Evolutionary conservation across 1,140 invertebrate species (phyloP).

Genomic region (Globodera ellingtonae): DNA sequence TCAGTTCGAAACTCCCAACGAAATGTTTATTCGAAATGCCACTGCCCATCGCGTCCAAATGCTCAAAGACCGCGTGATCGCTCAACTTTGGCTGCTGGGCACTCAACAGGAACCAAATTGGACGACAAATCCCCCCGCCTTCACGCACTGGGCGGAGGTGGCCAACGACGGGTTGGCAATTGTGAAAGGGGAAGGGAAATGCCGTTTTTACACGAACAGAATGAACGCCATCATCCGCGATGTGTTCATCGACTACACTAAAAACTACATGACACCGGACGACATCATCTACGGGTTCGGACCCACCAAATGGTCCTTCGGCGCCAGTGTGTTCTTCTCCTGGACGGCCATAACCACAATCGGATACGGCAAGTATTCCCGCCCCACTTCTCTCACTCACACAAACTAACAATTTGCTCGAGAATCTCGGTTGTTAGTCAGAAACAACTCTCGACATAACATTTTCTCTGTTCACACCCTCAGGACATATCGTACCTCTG

Average conservation of each 20-base stretch:
- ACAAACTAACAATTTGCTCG: too few relatives aligned
- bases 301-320: conserved; percentile 64
- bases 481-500: conserved; percentile 69
- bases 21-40: conserved; percentile 55
- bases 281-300: conserved; percentile 57
- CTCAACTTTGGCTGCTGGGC: conserved; percentile 51
- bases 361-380: conserved; percentile 41
- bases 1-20: conserved; percentile 50
- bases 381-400: not conserved
- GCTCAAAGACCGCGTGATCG: conserved; percentile 53
- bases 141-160: conserved; percentile 34
- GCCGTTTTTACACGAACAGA: conserved; percentile 49
- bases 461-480: conserved; percentile 53
- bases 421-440: too few relatives aligned
- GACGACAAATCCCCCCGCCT: conserved; percentile 25
- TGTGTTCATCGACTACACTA: conserved; percentile 64
- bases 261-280: conserved; percentile 65
- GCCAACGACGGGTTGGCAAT: conserved; percentile 15
- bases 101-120: conserved; percentile 30
- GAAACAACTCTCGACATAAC: too few relatives aligned
- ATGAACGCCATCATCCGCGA: conserved; percentile 62
- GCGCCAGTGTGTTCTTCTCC: conserved; percentile 63
- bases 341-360: conserved; percentile 65
- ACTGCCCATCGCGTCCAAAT: conserved; percentile 55
- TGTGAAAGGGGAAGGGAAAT: not conserved